phyloP scores from a whole-genome alignment of 1,140 invertebrate genomes.

The Pseudomyrmex flavicornis region DNA sequence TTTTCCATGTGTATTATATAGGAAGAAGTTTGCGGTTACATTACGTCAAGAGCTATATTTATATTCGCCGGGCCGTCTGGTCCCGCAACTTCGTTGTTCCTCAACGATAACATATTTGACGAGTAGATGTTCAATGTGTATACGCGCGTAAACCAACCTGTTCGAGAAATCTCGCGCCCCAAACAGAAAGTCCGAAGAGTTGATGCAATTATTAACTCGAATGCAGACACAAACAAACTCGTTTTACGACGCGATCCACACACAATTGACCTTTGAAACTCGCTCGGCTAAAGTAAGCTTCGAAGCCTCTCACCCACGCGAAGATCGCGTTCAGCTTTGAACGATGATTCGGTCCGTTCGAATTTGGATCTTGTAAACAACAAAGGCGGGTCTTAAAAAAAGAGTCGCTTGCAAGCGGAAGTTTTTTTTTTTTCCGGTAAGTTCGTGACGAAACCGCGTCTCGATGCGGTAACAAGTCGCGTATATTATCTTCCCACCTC shows the following conservation, averaged over 20 bases:
- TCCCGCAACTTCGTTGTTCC: slow-evolving; percentile 1
- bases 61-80: neutral
- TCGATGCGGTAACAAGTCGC: no score
- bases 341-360: slow-evolving; percentile 25
- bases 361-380: slow-evolving; percentile 49
- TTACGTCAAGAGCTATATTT: slow-evolving; percentile 69
- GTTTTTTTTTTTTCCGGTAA: neutral
- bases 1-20: neutral
- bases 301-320: slow-evolving; percentile 13
- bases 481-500: no score
- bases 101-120: slow-evolving; percentile 4
- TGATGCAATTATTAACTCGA: slow-evolving; percentile 11
- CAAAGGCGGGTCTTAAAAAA: neutral
- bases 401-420: neutral
- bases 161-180: neutral
- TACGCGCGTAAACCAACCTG: neutral
- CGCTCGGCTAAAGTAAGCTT: slow-evolving; percentile 32
- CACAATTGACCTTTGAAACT: neutral
- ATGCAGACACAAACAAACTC: neutral
- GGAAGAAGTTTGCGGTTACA: neutral
- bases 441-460: no score
- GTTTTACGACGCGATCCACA: no score
- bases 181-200: neutral
- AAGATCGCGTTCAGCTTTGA: slow-evolving; percentile 22
- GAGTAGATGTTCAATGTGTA: no score